These are phyloP conservation scores for Laspeyria flexula DNA, from an alignment of 2,888 invertebrate genomes.

Conservation along the genomic window DNA sequence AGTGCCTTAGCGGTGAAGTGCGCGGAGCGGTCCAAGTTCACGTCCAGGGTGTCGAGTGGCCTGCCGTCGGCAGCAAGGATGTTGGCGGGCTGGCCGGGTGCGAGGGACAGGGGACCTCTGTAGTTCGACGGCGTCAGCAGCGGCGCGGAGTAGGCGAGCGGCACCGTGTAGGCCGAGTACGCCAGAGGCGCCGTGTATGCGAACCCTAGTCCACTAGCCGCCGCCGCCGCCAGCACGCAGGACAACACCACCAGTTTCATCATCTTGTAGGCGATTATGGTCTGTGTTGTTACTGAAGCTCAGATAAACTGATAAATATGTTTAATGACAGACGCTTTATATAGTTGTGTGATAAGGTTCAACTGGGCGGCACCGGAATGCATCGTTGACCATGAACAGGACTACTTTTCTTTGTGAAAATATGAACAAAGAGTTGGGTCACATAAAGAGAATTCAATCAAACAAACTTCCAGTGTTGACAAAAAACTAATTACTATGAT, in stretches of 20 bases:
- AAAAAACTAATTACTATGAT: too few species aligned
- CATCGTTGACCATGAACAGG: conserved; percentile 65
- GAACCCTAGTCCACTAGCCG: conserved; percentile 63
- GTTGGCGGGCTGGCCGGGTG: conserved; percentile 78
- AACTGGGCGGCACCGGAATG: conserved; percentile 65
- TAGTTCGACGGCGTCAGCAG: conserved; percentile 60
- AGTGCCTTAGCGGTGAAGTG: conserved; percentile 73
- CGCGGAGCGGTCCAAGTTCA: conserved; percentile 77
- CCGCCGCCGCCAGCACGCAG: conserved; percentile 85
- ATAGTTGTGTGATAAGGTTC: conserved; percentile 53
- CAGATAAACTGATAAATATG: conserved; percentile 66
- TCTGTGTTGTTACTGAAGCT: conserved; percentile 72
- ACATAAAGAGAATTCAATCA: conserved; percentile 13
- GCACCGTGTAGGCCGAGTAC: conserved; percentile 21
- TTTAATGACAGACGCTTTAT: conserved; percentile 53
- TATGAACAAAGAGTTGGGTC: conserved; percentile 42
- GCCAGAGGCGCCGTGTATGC: conserved; percentile 34
- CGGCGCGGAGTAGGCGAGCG: conserved; percentile 50
- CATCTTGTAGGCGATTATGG: conserved; percentile 69
- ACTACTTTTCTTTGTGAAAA: conserved; percentile 65
- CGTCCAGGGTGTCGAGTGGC: conserved; percentile 73
- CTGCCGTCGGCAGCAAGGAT: conserved; percentile 74
- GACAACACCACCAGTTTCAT: conserved; percentile 87
- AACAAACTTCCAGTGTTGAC: too few species aligned
- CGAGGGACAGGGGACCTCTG: conserved; percentile 74